These are phyloP conservation scores for Holacanthella duospinosa DNA, from an alignment of 2,888 invertebrate genomes.

Conservation along the genomic window DNA sequence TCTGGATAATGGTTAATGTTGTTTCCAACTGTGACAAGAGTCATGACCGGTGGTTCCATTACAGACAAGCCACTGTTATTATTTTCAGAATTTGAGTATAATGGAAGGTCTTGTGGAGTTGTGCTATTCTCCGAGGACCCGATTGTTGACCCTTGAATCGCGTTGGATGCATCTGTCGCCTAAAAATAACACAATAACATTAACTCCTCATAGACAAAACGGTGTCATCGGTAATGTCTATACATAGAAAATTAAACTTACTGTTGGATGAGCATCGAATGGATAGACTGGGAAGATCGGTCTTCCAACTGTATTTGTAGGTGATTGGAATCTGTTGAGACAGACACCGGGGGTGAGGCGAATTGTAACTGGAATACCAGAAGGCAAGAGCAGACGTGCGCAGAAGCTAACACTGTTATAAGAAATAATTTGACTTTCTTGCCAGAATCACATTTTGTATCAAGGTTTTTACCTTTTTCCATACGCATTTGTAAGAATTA, in stretches of 20 bases:
- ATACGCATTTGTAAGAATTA: constrained; percentile 72
- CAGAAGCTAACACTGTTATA: constrained; percentile 63
- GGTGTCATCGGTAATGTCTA: background rate
- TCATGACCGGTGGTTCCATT: constrained; percentile 7
- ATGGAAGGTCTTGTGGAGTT: background rate
- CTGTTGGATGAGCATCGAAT: constrained; percentile 12
- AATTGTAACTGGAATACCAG: constrained; percentile 60
- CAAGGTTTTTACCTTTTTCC: constrained; percentile 56
- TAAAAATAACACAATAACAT: background rate
- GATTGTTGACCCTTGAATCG: background rate
- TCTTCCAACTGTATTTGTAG: background rate
- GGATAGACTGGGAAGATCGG: constrained; percentile 8
- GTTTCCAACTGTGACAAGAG: background rate
- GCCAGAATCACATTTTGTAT: too few relatives aligned
- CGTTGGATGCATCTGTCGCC: background rate
- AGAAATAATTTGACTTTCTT: background rate
- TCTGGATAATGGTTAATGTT: background rate
- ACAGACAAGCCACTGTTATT: background rate
- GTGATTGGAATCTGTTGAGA: constrained; percentile 5
- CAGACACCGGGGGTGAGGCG: constrained; percentile 70
- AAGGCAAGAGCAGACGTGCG: constrained; percentile 60
- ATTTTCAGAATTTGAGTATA: background rate
- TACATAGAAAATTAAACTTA: background rate
- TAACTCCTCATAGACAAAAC: background rate
- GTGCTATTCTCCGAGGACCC: background rate